Conservation (phyloP, 2,113 vertebrate genomes). For the Cottus gobio region DNA sequence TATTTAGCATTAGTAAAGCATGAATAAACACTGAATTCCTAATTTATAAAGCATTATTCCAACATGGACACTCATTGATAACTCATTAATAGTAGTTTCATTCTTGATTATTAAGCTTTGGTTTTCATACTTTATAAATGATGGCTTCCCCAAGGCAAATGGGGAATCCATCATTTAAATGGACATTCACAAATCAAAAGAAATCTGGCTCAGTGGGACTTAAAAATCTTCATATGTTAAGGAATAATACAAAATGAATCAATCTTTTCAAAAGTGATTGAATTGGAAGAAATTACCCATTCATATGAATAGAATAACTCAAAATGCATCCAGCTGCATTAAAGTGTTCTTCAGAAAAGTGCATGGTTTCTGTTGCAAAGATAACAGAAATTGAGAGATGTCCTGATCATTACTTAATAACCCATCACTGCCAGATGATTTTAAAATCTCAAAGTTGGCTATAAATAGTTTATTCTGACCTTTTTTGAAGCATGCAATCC, state of each 20-base stretch:
- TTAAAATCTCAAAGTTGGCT: background rate
- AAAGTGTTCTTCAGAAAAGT: background rate
- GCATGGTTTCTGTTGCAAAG: background rate
- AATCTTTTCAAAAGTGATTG: background rate
- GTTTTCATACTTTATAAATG: no score
- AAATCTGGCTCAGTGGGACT: background rate
- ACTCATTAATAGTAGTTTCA: no score
- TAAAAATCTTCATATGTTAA: background rate
- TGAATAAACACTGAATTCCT: no score
- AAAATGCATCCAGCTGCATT: background rate
- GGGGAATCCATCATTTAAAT: no score
- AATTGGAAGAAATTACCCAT: background rate
- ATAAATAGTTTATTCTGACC: background rate
- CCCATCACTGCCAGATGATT: background rate
- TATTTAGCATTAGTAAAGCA: no score
- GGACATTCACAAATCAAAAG: background rate
- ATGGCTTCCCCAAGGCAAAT: no score
- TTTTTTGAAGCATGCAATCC: background rate
- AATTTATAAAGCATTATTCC: no score
- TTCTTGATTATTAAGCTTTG: no score
- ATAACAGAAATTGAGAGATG: background rate
- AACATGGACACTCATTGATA: no score
- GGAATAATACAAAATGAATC: background rate
- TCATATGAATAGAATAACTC: background rate
- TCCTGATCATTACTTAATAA: background rate